Base-by-base conservation (phyloP, 2,113 vertebrate species). In the Lathamus discolor region DNA sequence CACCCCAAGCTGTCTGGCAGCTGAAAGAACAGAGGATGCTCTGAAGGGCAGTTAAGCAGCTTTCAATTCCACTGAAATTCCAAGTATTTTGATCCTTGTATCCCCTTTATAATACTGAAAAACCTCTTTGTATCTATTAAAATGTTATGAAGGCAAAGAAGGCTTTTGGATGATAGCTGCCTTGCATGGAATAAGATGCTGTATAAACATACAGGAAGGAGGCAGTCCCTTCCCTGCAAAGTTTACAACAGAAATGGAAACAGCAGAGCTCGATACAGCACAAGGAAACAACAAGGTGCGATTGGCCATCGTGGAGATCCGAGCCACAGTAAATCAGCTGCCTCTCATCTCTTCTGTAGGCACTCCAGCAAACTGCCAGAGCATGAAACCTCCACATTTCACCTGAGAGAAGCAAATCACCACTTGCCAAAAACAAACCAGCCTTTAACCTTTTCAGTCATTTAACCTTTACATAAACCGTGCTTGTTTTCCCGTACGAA, bases 401-500 rank as follows among this genome's bases (percentile, higher is more conserved):
- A 97, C 93, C 94, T 96, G 91, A 94, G 93, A 88, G 92, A 77
- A 80, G 88, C 62, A 84, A 96, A 41, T 8, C 87, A 11, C 43
- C 72, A 37, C 39, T 52, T 39, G 61, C 73, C 91, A 95, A 93
- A 95, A 97, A 14, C 95, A 87, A 95, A 78, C 78, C 87, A 96
- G 92, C 90, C 94, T 97, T 92, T 91, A 96, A 88, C 96, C 92
- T 96, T 94, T 88, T 88, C 96, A 94, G 94, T 79, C 94, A 95
- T 96, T 97, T 61, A 97, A 88, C 95, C 97, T 98, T 96, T 78
- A 80, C 93, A 91, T 94, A 94, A 97, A 97, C 94, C 81, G 81
- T 55, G 83, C 83, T 94, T 97, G 84, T 97, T 98, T 98, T 97
- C 95, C 93, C 67, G 9, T 86, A 69, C 0, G 33, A 98, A 98